Percentiles rank a stretch among this genome's conserved stretches.
Evolutionary conservation across 2,888 invertebrate species (phyloP).

Genomic region (Cryptosula pallasiana): DNA sequence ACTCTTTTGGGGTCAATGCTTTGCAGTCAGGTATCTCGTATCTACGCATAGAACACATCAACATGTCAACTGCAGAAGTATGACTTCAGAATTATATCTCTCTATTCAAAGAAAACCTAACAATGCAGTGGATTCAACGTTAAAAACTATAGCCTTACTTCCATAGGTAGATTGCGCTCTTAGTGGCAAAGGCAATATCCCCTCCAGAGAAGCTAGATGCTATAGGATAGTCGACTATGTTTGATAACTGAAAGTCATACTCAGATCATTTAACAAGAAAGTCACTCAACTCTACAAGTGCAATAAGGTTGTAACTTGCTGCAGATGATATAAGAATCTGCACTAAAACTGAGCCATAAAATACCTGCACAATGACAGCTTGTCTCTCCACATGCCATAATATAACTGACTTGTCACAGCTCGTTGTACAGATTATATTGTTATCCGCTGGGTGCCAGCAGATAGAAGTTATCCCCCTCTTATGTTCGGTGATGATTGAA

Average conservation of each 20-base stretch:
- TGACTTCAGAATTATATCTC: too few relatives aligned
- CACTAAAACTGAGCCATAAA: too few relatives aligned
- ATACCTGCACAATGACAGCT: slow-evolving; percentile 38
- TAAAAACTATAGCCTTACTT: neutral
- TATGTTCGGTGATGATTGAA: slow-evolving; percentile 54
- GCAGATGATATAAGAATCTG: too few relatives aligned
- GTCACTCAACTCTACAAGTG: neutral
- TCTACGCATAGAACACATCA: neutral
- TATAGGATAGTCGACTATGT: neutral
- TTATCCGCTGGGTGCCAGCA: slow-evolving; percentile 49
- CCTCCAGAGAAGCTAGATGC: neutral
- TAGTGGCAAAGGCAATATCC: neutral
- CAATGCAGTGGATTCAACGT: too few relatives aligned
- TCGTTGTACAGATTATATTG: slow-evolving; percentile 49
- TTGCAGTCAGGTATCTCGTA: neutral
- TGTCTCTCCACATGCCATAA: slow-evolving; percentile 52
- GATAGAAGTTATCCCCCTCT: slow-evolving; percentile 52
- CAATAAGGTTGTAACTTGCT: too few relatives aligned
- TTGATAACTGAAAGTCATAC: neutral
- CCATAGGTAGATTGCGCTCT: neutral
- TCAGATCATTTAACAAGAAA: neutral
- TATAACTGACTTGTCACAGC: slow-evolving; percentile 47
- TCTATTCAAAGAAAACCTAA: too few relatives aligned
- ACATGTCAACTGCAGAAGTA: too few relatives aligned
- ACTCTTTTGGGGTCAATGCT: neutral